A percentile compares a stretch with the other conserved stretches of the same genome.
Evolutionary conservation across 2,113 vertebrate genomes (phyloP).

Genomic region (Passer montanus): DNA sequence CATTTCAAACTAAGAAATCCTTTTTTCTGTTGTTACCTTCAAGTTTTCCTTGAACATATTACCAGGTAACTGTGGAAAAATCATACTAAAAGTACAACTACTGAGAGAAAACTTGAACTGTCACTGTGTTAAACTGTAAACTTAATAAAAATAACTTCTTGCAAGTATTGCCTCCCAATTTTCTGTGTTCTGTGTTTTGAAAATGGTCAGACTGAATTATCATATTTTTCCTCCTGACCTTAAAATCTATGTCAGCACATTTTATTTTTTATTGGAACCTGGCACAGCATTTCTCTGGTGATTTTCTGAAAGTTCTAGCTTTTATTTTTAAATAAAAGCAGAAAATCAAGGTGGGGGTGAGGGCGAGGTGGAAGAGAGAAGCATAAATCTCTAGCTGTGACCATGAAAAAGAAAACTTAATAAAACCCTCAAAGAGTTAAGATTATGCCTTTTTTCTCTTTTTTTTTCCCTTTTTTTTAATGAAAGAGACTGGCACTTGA

Average conservation of each 20-base stretch:
- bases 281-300: neutral
- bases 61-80: neutral
- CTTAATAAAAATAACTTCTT: neutral
- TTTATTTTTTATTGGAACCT: constrained; percentile 4
- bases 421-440: neutral
- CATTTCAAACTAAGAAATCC: neutral
- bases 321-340: constrained; percentile 39
- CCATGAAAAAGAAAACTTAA: neutral
- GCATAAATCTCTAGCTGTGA: neutral
- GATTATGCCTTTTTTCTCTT: neutral
- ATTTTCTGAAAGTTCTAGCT: neutral
- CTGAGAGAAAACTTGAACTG: neutral
- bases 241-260: neutral
- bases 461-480: neutral
- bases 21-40: neutral
- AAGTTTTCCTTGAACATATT: neutral
- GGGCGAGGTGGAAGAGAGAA: accelerated
- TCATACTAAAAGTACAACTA: neutral
- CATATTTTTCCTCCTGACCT: neutral
- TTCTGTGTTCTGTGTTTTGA: neutral
- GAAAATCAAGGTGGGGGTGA: neutral
- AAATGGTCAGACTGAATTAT: neutral
- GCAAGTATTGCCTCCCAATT: neutral
- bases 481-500: neutral
- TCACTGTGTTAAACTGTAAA: neutral